Evolutionary conservation across 2,888 invertebrate species (phyloP).

Genomic region (Cordilura impudica): DNA sequence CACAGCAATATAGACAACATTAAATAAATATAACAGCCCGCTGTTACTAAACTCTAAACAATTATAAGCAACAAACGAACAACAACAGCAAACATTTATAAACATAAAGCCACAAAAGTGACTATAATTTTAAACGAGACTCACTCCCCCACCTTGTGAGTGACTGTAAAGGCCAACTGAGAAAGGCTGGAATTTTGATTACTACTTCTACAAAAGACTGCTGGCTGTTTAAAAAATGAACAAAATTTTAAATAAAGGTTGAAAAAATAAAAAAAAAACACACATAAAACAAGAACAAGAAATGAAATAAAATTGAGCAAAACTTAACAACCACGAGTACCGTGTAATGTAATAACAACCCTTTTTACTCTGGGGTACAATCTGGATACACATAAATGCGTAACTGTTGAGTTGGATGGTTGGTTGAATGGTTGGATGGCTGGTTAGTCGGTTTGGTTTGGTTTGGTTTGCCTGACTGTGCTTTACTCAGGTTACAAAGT

Average conservation of each 20-base stretch:
- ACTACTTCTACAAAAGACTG: not conserved
- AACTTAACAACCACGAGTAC: conserved; percentile 22
- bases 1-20: not conserved
- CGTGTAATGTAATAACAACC: conserved; percentile 15
- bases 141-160: conserved; percentile 4
- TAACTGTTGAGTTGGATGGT: conserved; percentile 14
- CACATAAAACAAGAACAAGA: not conserved
- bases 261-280: not conserved
- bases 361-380: conserved; percentile 44
- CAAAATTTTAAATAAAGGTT: not conserved
- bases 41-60: conserved; percentile 4
- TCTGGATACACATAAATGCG: conserved; percentile 38
- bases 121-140: conserved; percentile 45
- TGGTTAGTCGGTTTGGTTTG: conserved; percentile 1
- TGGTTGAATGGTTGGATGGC: conserved; percentile 8
- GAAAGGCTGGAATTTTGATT: not conserved
- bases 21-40: conserved; percentile 9
- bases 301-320: not conserved
- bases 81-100: conserved; percentile 29
- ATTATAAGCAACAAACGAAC: not conserved
- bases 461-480: not conserved
- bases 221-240: not conserved
- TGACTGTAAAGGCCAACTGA: conserved; percentile 5
- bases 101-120: conserved; percentile 44
- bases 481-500: not conserved